Base-by-base conservation (phyloP, 2,797 vertebrate species). In the Mormyrus proboscirostris region DNA sequence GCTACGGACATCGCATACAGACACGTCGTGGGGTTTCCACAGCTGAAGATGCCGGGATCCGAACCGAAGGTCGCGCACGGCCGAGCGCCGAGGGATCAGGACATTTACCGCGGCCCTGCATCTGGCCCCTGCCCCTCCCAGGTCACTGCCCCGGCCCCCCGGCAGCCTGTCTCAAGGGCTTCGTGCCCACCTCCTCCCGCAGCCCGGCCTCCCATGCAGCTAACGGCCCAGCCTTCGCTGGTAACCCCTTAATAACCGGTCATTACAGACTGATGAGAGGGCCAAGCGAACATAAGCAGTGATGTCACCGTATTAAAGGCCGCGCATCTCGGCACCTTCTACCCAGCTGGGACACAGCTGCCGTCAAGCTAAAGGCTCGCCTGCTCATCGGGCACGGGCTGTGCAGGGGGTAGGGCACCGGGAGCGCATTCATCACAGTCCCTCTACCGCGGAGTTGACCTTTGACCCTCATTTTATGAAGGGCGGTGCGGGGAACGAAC, bases 1-100 rank as follows among this genome's bases (percentile, higher is more conserved):
- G 6, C 73, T 50, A 90, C 86, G 82, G 88, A 53, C 29, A 2
- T 89, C 86, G 62, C 55, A 86, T 33, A n/a, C 79, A 86, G 85
- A n/a, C 47, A 65, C 89, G 16, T 50, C n/a, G 12, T 51, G 87
- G 33, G 83, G 53, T 44, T 53, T 12, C 49, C 65, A 79, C 2
- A 53, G 83, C 38, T 86, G 87, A 9, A 41, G 88, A 69, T 85
- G 25, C 55, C 16, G 33, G 5, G 49, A 76, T 55, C 44, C 2
- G 29, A 38, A 38, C 3, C 29, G 1, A 73, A 73, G 29, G 29
- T 73, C 65, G 2, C 4, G 33, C 12, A 73, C 4, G 16, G 29
- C 29, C 5, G 29, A 38, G 65, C n/a, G 65, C 1, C 12, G 12
- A 1, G 4, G 12, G 4, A 73, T 73, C 25, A 33, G 62, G 25